Evolutionary conservation across 1,140 invertebrate species (phyloP).

Genomic region (Aphelenchoides avenae): DNA sequence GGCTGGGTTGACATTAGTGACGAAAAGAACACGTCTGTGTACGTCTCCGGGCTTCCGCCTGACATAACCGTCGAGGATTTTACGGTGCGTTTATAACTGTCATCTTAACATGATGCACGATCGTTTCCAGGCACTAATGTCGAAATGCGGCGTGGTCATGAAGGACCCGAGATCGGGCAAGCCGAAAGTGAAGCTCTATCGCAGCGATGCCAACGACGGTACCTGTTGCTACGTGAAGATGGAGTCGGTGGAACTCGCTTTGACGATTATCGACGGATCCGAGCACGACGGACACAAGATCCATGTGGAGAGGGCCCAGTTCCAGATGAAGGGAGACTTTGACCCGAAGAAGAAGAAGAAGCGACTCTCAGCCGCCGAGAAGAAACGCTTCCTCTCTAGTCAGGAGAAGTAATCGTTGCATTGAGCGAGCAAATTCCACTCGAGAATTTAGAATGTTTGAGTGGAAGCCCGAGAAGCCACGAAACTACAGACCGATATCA

Average conservation of each 20-base stretch:
- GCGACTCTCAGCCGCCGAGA: constrained; percentile 72
- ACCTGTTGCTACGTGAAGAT: constrained; percentile 91
- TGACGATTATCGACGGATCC: constrained; percentile 85
- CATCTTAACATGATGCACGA: no score
- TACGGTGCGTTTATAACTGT: constrained; percentile 53
- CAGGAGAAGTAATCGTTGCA: constrained; percentile 85
- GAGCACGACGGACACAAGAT: constrained; percentile 68
- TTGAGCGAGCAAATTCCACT: no score
- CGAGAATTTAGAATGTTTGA: constrained; percentile 82
- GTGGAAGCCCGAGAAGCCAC: constrained; percentile 86
- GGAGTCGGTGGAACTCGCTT: constrained; percentile 74
- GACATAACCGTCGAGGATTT: constrained; percentile 77
- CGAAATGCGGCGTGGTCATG: constrained; percentile 49
- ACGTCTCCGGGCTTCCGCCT: constrained; percentile 83
- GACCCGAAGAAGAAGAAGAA: constrained; percentile 88
- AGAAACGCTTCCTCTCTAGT: constrained; percentile 78
- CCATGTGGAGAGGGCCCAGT: constrained; percentile 84
- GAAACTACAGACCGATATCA: constrained; percentile 75
- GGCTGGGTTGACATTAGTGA: constrained; percentile 91
- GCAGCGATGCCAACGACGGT: constrained; percentile 82
- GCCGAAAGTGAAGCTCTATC: constrained; percentile 91
- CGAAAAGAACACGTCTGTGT: constrained; percentile 90
- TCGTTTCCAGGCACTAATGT: constrained; percentile 42
- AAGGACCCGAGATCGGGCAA: constrained; percentile 68
- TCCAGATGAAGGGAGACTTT: constrained; percentile 88